phyloP scores from a whole-genome alignment of 2,888 invertebrate species.

The Ochropleura leucogaster region DNA sequence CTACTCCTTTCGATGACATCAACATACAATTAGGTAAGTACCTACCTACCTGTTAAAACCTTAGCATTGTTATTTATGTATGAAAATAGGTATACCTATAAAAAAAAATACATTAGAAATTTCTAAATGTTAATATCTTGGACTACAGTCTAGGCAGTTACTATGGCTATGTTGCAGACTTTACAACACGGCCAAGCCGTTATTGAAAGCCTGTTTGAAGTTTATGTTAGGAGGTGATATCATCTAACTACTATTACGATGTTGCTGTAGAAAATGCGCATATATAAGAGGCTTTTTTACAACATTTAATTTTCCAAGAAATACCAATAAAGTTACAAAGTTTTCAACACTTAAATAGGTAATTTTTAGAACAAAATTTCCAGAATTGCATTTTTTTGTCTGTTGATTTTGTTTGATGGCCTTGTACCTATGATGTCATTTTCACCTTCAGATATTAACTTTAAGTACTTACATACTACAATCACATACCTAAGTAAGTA shows the following conservation, averaged over 20 bases:
- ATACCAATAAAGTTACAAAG: neutral
- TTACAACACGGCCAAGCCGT: constrained; percentile 39
- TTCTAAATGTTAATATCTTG: constrained; percentile 39
- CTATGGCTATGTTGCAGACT: constrained; percentile 24
- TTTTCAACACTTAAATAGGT: neutral
- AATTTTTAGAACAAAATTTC: neutral
- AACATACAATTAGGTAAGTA: constrained; percentile 11
- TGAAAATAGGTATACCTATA: constrained; percentile 10
- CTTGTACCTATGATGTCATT: neutral
- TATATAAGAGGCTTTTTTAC: constrained; percentile 22
- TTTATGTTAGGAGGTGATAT: constrained; percentile 60
- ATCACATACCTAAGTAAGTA: neutral
- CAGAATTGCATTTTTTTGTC: neutral
- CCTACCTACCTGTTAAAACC: neutral
- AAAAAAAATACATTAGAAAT: constrained; percentile 23
- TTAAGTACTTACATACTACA: neutral
- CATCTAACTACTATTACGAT: constrained; percentile 43
- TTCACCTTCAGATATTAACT: constrained; percentile 1
- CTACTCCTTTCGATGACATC: constrained; percentile 37
- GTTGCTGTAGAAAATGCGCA: constrained; percentile 45
- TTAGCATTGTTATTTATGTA: constrained; percentile 22
- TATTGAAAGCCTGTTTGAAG: constrained; percentile 60
- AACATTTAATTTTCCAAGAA: constrained; percentile 15
- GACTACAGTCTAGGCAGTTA: neutral
- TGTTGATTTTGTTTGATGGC: neutral